phyloP scores from a whole-genome alignment of 2,797 vertebrate genomes.

The Fundulus diaphanus region DNA sequence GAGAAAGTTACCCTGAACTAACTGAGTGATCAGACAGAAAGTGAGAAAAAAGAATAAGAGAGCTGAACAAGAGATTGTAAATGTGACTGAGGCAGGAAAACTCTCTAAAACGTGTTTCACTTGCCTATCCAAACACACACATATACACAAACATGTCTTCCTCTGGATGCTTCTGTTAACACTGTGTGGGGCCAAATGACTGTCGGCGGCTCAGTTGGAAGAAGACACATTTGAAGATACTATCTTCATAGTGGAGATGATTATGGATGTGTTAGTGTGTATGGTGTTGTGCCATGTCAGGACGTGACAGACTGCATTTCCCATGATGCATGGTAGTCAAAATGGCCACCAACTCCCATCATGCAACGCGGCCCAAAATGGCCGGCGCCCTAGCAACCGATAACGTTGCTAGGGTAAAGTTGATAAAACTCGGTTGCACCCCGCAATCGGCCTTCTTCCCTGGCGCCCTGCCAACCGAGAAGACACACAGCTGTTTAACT shows the following conservation, averaged over 20 bases:
- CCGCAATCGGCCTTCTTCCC: too few relatives aligned
- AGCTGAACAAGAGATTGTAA: conserved; percentile 71
- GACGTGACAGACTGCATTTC: too few relatives aligned
- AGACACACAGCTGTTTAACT: too few relatives aligned
- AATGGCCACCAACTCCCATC: too few relatives aligned
- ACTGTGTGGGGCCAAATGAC: conserved; percentile 74
- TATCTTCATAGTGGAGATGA: conserved; percentile 78
- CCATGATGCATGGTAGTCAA: too few relatives aligned
- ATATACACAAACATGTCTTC: conserved; percentile 58
- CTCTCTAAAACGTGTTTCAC: conserved; percentile 77
- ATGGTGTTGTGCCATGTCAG: too few relatives aligned
- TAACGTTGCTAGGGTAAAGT: too few relatives aligned
- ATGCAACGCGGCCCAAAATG: too few relatives aligned
- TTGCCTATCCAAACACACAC: conserved; percentile 75
- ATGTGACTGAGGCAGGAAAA: conserved; percentile 74
- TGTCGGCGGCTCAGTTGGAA: conserved; percentile 60
- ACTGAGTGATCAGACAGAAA: conserved; percentile 80
- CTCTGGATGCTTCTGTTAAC: conserved; percentile 68
- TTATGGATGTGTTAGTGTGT: conserved; percentile 57
- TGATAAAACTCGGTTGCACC: too few relatives aligned
- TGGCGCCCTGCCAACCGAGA: too few relatives aligned
- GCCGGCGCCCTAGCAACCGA: too few relatives aligned
- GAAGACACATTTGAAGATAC: conserved; percentile 81
- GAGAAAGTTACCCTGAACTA: conserved; percentile 87
- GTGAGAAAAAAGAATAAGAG: conserved; percentile 44